Percentiles rank a stretch among this genome's conserved stretches.
Evolutionary conservation across 2,888 invertebrate genomes (phyloP).

Genomic region (Lycophotia porphyrea): DNA sequence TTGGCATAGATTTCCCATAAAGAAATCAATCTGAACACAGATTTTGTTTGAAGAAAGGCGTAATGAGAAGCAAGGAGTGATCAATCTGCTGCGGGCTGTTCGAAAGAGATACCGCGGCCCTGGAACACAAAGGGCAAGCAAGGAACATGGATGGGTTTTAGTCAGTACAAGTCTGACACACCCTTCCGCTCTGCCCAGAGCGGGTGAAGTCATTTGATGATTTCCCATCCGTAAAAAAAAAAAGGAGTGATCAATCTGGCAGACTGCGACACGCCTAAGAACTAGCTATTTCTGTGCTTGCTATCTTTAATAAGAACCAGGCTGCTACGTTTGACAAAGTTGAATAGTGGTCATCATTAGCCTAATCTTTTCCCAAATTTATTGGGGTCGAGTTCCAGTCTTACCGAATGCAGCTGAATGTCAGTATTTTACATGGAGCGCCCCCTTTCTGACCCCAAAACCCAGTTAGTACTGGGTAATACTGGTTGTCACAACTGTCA

Average conservation of each 20-base stretch:
- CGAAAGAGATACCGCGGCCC: no score
- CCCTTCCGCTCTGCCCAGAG: no score
- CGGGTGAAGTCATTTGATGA: no score
- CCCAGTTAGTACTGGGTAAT: neutral
- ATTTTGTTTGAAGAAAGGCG: neutral
- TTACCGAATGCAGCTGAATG: neutral
- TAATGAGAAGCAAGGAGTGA: neutral
- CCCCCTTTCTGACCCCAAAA: neutral
- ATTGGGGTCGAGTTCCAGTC: neutral
- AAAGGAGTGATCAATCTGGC: neutral
- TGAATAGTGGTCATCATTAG: neutral
- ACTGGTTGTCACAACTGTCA: neutral
- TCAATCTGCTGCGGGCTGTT: neutral
- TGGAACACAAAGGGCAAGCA: no score
- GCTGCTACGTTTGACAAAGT: neutral
- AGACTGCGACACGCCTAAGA: neutral
- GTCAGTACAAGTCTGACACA: no score
- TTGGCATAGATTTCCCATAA: neutral
- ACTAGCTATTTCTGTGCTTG: neutral
- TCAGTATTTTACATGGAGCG: neutral
- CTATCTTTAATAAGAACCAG: neutral
- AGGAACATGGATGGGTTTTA: no score
- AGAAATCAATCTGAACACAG: neutral
- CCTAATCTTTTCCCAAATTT: neutral
- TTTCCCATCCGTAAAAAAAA: no score